A percentile compares a stretch with the other conserved stretches of the same genome.
phyloP scores from a whole-genome alignment of 2,113 vertebrate genomes.

The Pterocles burchelli region DNA sequence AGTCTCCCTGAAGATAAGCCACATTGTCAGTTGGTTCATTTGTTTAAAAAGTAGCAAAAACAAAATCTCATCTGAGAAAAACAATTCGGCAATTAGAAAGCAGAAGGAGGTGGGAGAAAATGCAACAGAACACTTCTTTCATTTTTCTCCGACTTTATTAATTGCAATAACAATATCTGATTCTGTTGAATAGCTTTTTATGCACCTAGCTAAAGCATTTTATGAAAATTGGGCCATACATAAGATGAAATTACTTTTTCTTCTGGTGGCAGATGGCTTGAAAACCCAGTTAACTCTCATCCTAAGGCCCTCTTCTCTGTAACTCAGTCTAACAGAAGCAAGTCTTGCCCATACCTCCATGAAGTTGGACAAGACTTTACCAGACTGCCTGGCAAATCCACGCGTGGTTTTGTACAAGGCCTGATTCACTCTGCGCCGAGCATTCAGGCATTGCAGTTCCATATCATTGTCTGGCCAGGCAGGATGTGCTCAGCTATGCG shows the following conservation, averaged over 20 bases:
- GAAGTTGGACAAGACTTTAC: background rate
- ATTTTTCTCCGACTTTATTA: background rate
- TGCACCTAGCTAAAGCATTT: background rate
- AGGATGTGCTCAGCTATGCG: slow-evolving; percentile 5
- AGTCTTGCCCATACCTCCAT: background rate
- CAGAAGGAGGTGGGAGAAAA: background rate
- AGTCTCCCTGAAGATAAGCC: background rate
- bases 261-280: background rate
- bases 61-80: background rate
- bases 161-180: background rate
- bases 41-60: background rate
- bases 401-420: background rate
- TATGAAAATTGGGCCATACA: background rate
- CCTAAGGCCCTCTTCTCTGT: background rate
- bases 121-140: background rate
- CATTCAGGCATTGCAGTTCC: background rate
- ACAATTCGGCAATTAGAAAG: background rate
- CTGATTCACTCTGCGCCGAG: background rate
- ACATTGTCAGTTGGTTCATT: background rate
- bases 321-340: background rate
- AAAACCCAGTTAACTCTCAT: background rate
- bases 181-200: background rate
- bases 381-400: background rate
- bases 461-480: background rate
- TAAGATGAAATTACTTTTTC: background rate